Evolutionary conservation across 2,888 invertebrate species (phyloP), one percentile per base, ranked within the genome.

Genomic region (Trissolcus japonicus): DNA sequence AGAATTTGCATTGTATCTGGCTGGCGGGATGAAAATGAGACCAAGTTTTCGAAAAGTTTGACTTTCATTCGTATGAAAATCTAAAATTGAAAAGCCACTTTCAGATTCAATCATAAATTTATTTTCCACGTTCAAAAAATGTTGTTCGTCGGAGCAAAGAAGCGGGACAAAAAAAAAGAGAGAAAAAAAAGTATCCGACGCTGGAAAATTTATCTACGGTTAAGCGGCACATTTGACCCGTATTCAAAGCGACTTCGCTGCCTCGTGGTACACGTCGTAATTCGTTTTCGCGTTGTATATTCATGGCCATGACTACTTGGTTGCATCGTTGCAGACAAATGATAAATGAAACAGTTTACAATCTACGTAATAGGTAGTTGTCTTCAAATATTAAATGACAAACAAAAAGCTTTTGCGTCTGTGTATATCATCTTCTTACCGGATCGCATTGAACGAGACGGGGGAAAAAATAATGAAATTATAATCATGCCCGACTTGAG

Each of bases 281-380:
- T 73, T 73, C 73, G 73, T 73, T 73, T 66, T 73, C 55, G 40
- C 61, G 66, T 73, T 73, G 60, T 66, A 66, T 66, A 73, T 73
- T 73, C 73, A 73, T 66, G 61, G 73, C 54, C 73, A 50, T 73
- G 56, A 73, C 66, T 73, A 61, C 66, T 73, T 61, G 73, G 66
- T 66, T 61, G 55, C 73, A 51, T 51, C 72, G 55, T 41, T 35
- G 35, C 50, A 73, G 65, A 65, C 72, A 65, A 73, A 73, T 73
- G 72, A 73, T 73, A 73, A 73, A 73, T 73, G 72, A 73, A 73
- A 66, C 72, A 60, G 72, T 65, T 73, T 66, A 60, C 65, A 73
- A 65, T 73, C 59, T 65, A 60, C 65, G 72, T 73, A 73, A 73
- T 73, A 65, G 65, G 40, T 65, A 66, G 65, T 73, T 60, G 65